Evolutionary conservation across 2,888 invertebrate species (phyloP), one percentile per base, ranked within the genome.

Genomic region (Ophion slaviceki): DNA sequence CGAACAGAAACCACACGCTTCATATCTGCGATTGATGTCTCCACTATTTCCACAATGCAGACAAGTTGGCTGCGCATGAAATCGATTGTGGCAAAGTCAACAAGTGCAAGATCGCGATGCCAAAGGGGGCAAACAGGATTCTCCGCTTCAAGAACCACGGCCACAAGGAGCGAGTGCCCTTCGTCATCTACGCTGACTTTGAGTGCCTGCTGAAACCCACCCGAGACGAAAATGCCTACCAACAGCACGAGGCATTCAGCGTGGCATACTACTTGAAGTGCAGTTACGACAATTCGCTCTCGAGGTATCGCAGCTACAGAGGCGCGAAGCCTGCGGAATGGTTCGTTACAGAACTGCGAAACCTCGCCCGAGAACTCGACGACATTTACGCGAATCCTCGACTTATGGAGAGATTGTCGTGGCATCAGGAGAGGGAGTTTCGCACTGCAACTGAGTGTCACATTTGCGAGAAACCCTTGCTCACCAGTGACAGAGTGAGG

Each of bases 391-490:
- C 17, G 10, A 71, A 79, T 79, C 45, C 59, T 2, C 62, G 64
- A n/a, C 70, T 79, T 1, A 87, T 87, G 84, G 61, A 67, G 32
- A 64, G 53, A 17, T 59, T 85, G 8, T 76, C 74, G 24, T 24
- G 20, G 66, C 45, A 67, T 36, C 80, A 86, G 75, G 32, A 84
- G 53, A 11, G 36, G 11, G 10, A 80, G 20, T 76, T 83, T 66
- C n/a, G 75, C 40, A 47, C 75, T 0, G 79, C 84, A 40, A 64
- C 47, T 10, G 79, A 75, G 14, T 88, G 88, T 66, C 86, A 88
- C 70, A 87, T 88, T 24, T 87, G 88, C 67, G 71, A 86, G 62
- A 84, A 88, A 74, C 68, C 84, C 24, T 79, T 89, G 72, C 57
- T 71, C n/a, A 10, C 20, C 11, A 24, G 36, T 10, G 77, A 82